Conservation (phyloP, 1,140 invertebrate species). For the Bombus turneri region DNA sequence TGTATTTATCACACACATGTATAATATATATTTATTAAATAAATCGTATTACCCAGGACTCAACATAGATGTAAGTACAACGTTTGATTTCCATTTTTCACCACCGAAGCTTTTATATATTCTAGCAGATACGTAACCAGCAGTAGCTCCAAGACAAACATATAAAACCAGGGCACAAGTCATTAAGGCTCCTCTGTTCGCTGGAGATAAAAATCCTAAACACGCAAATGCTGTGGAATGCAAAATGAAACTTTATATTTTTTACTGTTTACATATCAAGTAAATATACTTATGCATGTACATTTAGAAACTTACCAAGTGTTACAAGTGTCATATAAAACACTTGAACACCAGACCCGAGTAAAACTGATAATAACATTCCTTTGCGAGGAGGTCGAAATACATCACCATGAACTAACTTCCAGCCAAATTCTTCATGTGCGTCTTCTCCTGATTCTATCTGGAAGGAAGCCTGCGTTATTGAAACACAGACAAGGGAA, state of each 20-base stretch:
- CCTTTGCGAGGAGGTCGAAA: constrained; percentile 98
- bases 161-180: constrained; percentile 98
- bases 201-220: constrained; percentile 98
- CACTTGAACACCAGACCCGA: constrained; percentile 97
- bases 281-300: neutral
- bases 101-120: constrained; percentile 99
- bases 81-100: constrained; percentile 99
- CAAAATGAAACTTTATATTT: constrained; percentile 30
- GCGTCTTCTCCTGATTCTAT: constrained; percentile 98
- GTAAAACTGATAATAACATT: constrained; percentile 96
- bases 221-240: constrained; percentile 93
- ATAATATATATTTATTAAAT: neutral
- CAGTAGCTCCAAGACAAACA: constrained; percentile 96
- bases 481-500: constrained; percentile 73
- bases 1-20: neutral
- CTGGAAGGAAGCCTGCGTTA: constrained; percentile 83
- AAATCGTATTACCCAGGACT: constrained; percentile 91
- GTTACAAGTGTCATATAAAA: constrained; percentile 88
- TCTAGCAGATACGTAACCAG: constrained; percentile 97
- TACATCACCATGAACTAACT: constrained; percentile 97
- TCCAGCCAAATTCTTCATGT: constrained; percentile 99
- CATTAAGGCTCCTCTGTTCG: constrained; percentile 98
- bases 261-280: neutral
- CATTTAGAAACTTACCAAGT: constrained; percentile 73
- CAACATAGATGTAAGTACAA: constrained; percentile 96